A percentile compares a stretch with the other conserved stretches of the same genome.
phyloP scores from a whole-genome alignment of 2,113 vertebrate species.

The Corynorhinus townsendii region DNA sequence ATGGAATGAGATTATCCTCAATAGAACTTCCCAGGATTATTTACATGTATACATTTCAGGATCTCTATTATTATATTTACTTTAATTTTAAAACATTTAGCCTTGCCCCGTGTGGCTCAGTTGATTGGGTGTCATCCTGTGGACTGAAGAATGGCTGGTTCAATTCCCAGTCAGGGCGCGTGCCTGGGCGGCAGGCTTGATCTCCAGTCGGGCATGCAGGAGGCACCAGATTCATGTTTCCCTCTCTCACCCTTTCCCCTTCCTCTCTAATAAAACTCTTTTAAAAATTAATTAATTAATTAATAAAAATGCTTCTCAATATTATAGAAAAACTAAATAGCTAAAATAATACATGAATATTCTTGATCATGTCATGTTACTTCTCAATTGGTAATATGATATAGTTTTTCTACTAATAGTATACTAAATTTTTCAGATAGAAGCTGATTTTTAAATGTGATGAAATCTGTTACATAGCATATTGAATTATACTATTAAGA shows the following conservation, averaged over 20 bases:
- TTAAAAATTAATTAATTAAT: neutral
- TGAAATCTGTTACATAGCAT: neutral
- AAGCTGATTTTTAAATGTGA: neutral
- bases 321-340: neutral
- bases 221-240: neutral
- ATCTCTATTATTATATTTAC: neutral
- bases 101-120: neutral
- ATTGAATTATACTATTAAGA: neutral
- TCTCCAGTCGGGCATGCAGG: neutral
- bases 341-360: neutral
- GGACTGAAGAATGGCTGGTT: neutral
- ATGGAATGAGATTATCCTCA: neutral
- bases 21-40: neutral
- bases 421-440: neutral
- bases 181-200: neutral
- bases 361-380: neutral
- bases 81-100: neutral
- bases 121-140: neutral
- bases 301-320: neutral
- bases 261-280: neutral
- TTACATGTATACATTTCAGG: neutral
- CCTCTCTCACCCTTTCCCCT: neutral
- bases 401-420: neutral
- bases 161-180: neutral
- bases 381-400: neutral